A percentile compares a stretch with the other conserved stretches of the same genome.
Evolutionary conservation across 2,797 vertebrate genomes (phyloP).

Genomic region (Lagorchestes hirsutus): DNA sequence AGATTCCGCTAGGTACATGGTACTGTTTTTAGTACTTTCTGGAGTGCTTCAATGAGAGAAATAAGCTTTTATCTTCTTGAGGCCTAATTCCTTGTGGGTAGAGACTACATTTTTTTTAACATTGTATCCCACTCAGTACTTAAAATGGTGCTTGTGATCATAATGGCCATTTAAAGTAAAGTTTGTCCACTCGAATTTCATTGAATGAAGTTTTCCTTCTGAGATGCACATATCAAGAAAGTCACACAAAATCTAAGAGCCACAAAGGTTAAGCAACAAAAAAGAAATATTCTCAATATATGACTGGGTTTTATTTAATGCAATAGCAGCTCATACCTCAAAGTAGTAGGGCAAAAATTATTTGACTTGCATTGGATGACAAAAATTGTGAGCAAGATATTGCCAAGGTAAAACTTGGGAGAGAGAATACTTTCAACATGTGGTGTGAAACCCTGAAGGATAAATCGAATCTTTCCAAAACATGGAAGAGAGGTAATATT

Average conservation of each 20-base stretch:
- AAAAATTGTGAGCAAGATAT: not conserved
- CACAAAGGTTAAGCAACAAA: not conserved
- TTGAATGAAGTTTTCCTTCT: not conserved
- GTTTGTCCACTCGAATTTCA: not conserved
- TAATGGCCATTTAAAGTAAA: not conserved
- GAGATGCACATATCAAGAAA: not conserved
- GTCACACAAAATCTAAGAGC: not conserved
- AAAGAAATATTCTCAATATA: not conserved
- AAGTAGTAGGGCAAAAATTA: not conserved
- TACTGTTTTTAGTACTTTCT: not conserved
- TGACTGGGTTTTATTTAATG: not conserved
- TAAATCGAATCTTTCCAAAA: conserved; percentile 10
- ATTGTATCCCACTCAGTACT: not conserved
- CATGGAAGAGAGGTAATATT: not conserved
- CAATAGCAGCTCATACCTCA: not conserved
- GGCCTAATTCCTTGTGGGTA: not conserved
- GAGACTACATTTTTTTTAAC: not conserved
- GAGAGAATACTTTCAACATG: not conserved
- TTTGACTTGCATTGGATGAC: not conserved
- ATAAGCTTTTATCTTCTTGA: not conserved
- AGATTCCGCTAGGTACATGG: not conserved
- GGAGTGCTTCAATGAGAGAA: not conserved
- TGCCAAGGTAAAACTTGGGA: not conserved
- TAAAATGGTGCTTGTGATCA: not conserved
- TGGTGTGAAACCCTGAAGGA: not conserved